Percentiles rank a stretch among this genome's conserved stretches.
Evolutionary conservation across 2,888 invertebrate genomes (phyloP).

Genomic region (Pristionchus arcanus): DNA sequence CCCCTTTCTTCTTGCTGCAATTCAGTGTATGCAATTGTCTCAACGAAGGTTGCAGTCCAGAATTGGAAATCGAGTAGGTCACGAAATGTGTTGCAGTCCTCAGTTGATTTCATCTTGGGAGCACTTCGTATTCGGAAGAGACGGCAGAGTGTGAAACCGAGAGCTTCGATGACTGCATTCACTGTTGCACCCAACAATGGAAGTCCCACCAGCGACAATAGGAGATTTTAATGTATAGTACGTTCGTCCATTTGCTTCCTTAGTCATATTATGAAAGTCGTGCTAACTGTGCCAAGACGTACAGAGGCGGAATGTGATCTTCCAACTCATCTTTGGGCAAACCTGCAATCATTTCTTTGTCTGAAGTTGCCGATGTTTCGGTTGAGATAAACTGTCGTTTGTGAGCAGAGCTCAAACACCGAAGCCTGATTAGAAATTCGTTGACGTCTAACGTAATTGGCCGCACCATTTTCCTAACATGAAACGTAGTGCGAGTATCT

Average conservation of each 20-base stretch:
- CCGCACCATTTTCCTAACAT: neutral
- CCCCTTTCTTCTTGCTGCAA: neutral
- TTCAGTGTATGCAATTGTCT: neutral
- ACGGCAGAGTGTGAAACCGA: neutral
- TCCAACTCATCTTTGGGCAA: neutral
- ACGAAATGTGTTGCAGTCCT: neutral
- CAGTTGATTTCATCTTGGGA: conserved; percentile 6
- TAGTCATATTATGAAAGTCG: neutral
- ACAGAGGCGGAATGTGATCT: neutral
- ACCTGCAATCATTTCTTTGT: neutral
- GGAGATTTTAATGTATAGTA: neutral
- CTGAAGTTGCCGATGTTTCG: neutral
- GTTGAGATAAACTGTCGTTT: neutral
- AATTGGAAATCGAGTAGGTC: neutral
- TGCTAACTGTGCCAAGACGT: neutral
- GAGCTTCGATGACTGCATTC: neutral
- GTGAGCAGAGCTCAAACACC: neutral
- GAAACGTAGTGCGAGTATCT: neutral
- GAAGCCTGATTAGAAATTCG: neutral
- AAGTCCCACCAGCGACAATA: neutral
- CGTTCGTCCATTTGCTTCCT: neutral
- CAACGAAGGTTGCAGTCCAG: conserved; percentile 12
- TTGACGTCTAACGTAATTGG: too few relatives aligned
- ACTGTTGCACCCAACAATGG: neutral
- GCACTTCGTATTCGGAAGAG: neutral